Conservation (phyloP, 2,888 invertebrate species). For the Trilocha varians region DNA sequence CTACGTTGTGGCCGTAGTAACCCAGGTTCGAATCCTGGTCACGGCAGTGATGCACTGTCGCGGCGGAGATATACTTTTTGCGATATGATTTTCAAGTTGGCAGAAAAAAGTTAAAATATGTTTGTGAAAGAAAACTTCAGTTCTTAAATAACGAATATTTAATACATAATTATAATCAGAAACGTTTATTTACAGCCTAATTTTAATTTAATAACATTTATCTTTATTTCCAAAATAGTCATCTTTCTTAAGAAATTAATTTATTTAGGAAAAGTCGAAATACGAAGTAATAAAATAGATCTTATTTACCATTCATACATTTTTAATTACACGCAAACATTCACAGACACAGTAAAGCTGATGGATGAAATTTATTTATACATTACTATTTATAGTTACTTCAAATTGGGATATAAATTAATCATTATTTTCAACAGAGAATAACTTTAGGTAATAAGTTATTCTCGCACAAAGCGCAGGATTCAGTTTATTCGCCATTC, state of each 20-base stretch:
- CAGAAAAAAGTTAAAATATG: no score
- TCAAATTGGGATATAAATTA: not conserved
- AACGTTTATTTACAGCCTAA: no score
- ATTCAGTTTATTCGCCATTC: slow-evolving; percentile 29
- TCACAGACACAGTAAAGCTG: not conserved
- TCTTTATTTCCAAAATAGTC: no score
- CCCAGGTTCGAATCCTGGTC: slow-evolving; percentile 25
- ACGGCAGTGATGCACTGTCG: slow-evolving; percentile 45
- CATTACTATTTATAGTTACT: not conserved
- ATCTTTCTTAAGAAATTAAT: no score
- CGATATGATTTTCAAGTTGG: no score
- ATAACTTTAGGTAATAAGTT: not conserved
- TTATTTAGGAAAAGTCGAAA: not conserved
- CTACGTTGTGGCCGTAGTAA: slow-evolving; percentile 78
- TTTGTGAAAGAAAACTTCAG: no score
- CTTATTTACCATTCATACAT: no score
- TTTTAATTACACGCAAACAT: not conserved
- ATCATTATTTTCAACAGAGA: not conserved
- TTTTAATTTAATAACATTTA: no score
- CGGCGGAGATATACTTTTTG: slow-evolving; percentile 7
- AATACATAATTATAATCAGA: no score
- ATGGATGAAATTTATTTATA: not conserved
- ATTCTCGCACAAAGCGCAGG: slow-evolving; percentile 25
- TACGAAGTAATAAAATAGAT: not conserved
- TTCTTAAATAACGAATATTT: no score